Percentiles rank a stretch among this genome's conserved stretches.
Evolutionary conservation across 2,113 vertebrate species (phyloP).

Genomic region (Epinephelus fuscoguttatus): DNA sequence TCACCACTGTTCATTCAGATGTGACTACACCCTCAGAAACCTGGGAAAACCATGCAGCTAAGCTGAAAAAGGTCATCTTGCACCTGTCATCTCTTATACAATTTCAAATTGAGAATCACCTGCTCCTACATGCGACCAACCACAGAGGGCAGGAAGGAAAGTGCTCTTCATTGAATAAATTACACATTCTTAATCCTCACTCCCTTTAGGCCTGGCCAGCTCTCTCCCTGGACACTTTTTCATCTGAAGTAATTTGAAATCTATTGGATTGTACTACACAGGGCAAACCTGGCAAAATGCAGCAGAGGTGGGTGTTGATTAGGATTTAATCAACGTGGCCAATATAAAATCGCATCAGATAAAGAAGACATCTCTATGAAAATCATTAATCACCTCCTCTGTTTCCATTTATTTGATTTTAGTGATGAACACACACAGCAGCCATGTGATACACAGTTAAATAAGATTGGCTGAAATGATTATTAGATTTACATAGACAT

Average conservation of each 20-base stretch:
- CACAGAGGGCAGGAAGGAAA: constrained; percentile 56
- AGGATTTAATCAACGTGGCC: constrained; percentile 57
- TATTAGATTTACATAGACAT: constrained; percentile 62
- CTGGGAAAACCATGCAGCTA: neutral
- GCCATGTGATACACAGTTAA: constrained; percentile 57
- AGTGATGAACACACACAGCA: constrained; percentile 50
- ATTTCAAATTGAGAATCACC: constrained; percentile 67
- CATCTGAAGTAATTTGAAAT: constrained; percentile 65
- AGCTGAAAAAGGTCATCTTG: constrained; percentile 53
- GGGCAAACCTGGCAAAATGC: constrained; percentile 54
- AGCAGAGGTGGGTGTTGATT: constrained; percentile 47
- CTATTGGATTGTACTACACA: constrained; percentile 58
- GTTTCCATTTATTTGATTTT: constrained; percentile 61
- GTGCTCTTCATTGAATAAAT: constrained; percentile 76
- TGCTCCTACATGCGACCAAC: constrained; percentile 47
- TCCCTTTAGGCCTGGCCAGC: constrained; percentile 60
- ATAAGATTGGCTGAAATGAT: constrained; percentile 57
- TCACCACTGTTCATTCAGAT: constrained; percentile 8
- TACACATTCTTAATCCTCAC: constrained; percentile 72
- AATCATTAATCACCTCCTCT: constrained; percentile 47
- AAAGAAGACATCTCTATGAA: constrained; percentile 47
- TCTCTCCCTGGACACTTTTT: constrained; percentile 59
- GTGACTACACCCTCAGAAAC: constrained; percentile 15
- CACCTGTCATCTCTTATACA: constrained; percentile 59
- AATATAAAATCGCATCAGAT: constrained; percentile 54